Percentiles rank a stretch among this genome's conserved stretches.
phyloP scores from a whole-genome alignment of 1,140 invertebrate genomes.

The Dufourea novaeangliae region DNA sequence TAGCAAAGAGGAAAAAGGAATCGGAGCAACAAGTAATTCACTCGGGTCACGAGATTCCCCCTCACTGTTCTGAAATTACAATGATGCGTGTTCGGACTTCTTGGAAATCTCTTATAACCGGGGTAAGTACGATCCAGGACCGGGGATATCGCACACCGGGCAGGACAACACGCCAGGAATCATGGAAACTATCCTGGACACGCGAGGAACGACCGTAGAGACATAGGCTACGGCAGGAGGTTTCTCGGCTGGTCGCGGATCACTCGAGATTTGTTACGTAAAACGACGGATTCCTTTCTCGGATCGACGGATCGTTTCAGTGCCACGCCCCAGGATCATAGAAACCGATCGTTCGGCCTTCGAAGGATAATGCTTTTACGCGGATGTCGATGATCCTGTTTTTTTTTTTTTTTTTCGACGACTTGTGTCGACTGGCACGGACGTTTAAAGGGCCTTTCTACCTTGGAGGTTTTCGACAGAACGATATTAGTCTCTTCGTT shows the following conservation, averaged over 20 bases:
- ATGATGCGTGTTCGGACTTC: conserved; percentile 29
- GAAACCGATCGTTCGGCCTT: conserved; percentile 35
- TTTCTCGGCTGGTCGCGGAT: conserved; percentile 46
- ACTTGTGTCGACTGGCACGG: background rate
- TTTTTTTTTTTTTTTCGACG: no score
- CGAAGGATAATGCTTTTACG: conserved; percentile 34
- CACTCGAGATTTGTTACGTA: conserved; percentile 60
- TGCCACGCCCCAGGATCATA: conserved; percentile 58
- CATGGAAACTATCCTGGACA: conserved; percentile 55
- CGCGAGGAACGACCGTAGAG: conserved; percentile 52
- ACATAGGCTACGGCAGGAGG: conserved; percentile 18
- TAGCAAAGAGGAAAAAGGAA: conserved; percentile 26
- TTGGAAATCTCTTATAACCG: conserved; percentile 10
- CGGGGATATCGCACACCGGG: conserved; percentile 49
- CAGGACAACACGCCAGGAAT: conserved; percentile 34
- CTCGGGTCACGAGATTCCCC: conserved; percentile 74
- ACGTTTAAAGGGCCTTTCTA: conserved; percentile 3
- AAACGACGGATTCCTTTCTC: conserved; percentile 58
- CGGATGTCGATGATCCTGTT: conserved; percentile 22
- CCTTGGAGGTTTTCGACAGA: background rate
- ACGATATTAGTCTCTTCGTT: conserved; percentile 3
- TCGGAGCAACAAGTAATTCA: conserved; percentile 72
- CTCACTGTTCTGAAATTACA: conserved; percentile 48
- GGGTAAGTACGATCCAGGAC: conserved; percentile 16
- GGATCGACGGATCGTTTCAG: conserved; percentile 36